These are phyloP conservation scores for Pammene aurita DNA, from an alignment of 2,888 invertebrate species.

Conservation along the genomic window DNA sequence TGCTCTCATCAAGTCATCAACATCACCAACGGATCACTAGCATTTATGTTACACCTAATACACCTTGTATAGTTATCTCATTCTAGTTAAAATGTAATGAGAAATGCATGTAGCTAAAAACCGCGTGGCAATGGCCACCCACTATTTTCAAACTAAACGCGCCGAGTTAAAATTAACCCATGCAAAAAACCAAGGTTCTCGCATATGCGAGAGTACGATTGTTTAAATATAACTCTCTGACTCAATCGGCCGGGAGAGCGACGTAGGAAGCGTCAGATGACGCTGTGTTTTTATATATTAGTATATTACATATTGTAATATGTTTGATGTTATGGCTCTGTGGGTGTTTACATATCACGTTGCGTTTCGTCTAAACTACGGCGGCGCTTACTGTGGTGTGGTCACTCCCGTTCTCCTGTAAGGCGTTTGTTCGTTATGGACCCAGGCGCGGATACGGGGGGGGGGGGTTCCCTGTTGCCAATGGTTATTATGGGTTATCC, in stretches of 20 bases:
- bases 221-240: conserved; percentile 15
- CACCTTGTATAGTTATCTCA: no score
- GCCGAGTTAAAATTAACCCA: conserved; percentile 10
- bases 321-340: conserved; percentile 11
- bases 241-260: conserved; percentile 17
- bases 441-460: no score
- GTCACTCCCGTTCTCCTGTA: no score
- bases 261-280: conserved; percentile 19
- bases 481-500: no score
- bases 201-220: conserved; percentile 24
- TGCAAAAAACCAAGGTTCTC: conserved; percentile 23
- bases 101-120: background rate
- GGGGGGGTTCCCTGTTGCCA: no score
- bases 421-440: no score
- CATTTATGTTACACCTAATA: no score
- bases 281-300: conserved; percentile 9
- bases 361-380: no score
- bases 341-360: background rate
- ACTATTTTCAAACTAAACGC: conserved; percentile 20
- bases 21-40: no score
- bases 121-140: conserved; percentile 8
- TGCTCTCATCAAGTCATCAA: no score
- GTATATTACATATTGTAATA: conserved; percentile 4
- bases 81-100: no score
- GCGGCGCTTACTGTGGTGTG: no score